A percentile compares a stretch with the other conserved stretches of the same genome.
Conservation (phyloP, 2,797 vertebrate species). For the Rhinoraja longicauda region DNA sequence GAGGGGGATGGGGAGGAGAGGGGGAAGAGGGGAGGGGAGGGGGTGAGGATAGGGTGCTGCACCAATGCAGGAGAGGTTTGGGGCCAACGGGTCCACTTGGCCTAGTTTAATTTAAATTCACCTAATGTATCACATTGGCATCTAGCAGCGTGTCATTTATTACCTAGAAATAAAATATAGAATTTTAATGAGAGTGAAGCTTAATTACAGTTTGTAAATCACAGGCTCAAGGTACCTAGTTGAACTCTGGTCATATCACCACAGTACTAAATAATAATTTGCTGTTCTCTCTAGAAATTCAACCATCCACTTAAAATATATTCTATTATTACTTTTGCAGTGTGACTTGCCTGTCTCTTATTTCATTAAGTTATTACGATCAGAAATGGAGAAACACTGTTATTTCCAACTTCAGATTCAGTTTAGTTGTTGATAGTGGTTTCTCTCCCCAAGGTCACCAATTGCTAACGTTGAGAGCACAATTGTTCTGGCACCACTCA, state of each 20-base stretch:
- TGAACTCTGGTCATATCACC: neutral
- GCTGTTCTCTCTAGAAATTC: neutral
- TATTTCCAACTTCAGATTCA: neutral
- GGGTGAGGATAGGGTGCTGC: no score
- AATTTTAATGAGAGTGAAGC: neutral
- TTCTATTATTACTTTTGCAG: neutral
- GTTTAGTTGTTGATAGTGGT: neutral
- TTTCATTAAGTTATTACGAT: neutral
- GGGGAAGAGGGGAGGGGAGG: no score
- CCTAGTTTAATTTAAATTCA: neutral
- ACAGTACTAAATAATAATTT: neutral
- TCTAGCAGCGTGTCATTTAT: constrained; percentile 1
- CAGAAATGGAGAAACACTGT: neutral
- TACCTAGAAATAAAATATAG: neutral
- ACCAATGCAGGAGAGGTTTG: no score
- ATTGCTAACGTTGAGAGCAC: no score
- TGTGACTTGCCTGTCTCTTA: no score
- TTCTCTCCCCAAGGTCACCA: no score
- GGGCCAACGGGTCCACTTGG: no score
- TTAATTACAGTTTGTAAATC: neutral
- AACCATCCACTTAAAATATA: constrained; percentile 11
- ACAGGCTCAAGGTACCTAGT: neutral
- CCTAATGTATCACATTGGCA: neutral
- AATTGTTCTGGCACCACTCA: no score
- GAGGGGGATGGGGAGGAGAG: no score